Conservation (phyloP, 1,140 invertebrate genomes). For the Lepidurus couesii region DNA sequence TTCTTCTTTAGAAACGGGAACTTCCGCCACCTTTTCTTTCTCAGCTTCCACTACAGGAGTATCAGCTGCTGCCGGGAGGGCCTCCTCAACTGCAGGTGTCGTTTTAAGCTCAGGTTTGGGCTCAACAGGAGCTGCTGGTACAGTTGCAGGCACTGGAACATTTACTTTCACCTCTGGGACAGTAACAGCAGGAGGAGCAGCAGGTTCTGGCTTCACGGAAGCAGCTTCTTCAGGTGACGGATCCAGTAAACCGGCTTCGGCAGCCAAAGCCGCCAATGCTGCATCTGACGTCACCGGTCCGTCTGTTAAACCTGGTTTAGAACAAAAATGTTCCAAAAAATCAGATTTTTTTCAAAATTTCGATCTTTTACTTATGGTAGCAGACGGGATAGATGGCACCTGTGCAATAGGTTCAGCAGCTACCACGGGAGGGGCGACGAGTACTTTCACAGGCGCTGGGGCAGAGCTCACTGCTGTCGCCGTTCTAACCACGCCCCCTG, state of each 20-base stretch:
- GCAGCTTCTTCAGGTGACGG: slow-evolving; percentile 42
- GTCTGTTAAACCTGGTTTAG: slow-evolving; percentile 42
- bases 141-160: slow-evolving; percentile 1
- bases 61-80: slow-evolving; percentile 30
- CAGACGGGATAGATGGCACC: neutral
- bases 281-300: slow-evolving; percentile 59
- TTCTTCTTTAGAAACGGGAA: neutral
- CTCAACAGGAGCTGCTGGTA: slow-evolving; percentile 17
- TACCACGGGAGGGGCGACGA: neutral
- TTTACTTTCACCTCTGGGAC: neutral
- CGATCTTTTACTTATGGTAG: neutral
- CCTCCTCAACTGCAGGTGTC: neutral
- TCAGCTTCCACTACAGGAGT: slow-evolving; percentile 14
- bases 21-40: neutral
- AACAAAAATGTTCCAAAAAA: neutral
- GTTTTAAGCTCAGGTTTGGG: slow-evolving; percentile 27
- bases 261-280: slow-evolving; percentile 57
- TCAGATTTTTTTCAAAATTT: neutral
- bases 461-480: neutral
- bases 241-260: slow-evolving; percentile 59
- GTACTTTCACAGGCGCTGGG: neutral
- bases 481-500: slow-evolving; percentile 29
- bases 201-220: slow-evolving; percentile 10
- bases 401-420: neutral
- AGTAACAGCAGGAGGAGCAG: slow-evolving; percentile 28